These are phyloP conservation scores for Formica selysi DNA, from an alignment of 1,140 invertebrate species.

Conservation along the genomic window DNA sequence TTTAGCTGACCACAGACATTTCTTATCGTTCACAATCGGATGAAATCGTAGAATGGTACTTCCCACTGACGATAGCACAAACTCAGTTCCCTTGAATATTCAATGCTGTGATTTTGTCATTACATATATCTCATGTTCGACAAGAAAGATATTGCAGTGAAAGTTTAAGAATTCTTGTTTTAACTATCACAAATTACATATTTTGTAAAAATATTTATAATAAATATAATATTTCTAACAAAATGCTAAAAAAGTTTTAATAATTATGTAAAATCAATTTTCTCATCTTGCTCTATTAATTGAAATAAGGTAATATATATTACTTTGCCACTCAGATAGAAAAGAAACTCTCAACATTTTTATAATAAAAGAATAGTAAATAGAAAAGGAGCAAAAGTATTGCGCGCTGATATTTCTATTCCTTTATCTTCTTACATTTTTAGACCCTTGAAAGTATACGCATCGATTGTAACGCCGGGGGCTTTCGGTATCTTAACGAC, in stretches of 20 bases:
- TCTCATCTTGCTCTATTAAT: too few species aligned
- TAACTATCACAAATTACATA: not conserved
- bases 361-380: not conserved
- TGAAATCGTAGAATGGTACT: constrained; percentile 7
- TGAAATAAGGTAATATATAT: not conserved
- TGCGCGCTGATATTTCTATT: not conserved
- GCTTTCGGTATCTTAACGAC: constrained; percentile 28
- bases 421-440: constrained; percentile 24
- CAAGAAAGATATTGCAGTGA: not conserved
- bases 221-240: not conserved
- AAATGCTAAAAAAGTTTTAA: not conserved
- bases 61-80: constrained; percentile 17
- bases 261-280: not conserved
- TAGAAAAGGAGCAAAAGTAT: not conserved
- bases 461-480: constrained; percentile 4
- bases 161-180: not conserved
- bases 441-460: constrained; percentile 25
- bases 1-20: constrained; percentile 62
- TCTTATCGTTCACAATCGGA: constrained; percentile 47
- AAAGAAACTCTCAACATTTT: not conserved
- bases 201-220: not conserved
- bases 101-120: constrained; percentile 21
- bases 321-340: not conserved
- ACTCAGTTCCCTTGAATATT: constrained; percentile 59
- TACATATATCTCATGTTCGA: not conserved